Conservation (phyloP, 2,888 invertebrate genomes). For the Phragmatobia fuliginosa region DNA sequence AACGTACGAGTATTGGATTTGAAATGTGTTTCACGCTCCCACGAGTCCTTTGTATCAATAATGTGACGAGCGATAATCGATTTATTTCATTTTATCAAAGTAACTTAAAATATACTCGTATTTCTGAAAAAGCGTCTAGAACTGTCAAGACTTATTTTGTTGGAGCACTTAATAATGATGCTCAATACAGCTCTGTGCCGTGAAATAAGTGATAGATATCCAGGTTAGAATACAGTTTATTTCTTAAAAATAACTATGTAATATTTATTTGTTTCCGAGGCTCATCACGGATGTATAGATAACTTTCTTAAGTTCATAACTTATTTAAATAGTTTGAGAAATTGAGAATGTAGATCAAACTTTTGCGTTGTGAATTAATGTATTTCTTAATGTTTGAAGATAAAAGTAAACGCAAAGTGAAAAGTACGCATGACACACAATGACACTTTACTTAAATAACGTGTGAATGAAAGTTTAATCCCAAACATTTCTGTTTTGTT, state of each 20-base stretch:
- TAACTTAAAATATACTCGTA: constrained; percentile 47
- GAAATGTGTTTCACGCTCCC: constrained; percentile 61
- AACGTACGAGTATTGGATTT: constrained; percentile 53
- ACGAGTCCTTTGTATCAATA: constrained; percentile 56
- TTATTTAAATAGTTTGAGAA: neutral
- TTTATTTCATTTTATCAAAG: constrained; percentile 54
- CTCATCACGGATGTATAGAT: neutral
- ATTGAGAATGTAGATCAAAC: neutral
- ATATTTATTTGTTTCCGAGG: neutral
- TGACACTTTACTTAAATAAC: neutral
- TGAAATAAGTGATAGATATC: neutral
- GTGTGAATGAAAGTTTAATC: constrained; percentile 1
- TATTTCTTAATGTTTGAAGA: neutral
- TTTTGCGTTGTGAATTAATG: neutral
- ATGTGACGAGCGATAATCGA: constrained; percentile 56
- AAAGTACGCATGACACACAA: neutral
- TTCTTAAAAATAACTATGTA: neutral
- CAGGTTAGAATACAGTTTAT: neutral
- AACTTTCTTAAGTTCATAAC: neutral
- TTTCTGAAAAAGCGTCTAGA: constrained; percentile 31
- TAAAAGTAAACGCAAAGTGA: neutral
- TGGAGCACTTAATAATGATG: neutral
- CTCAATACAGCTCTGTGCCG: neutral
- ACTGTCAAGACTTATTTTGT: constrained; percentile 14
- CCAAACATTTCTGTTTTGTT: constrained; percentile 1